phyloP scores from a whole-genome alignment of 2,888 invertebrate genomes.

The Luperina nickerlii region DNA sequence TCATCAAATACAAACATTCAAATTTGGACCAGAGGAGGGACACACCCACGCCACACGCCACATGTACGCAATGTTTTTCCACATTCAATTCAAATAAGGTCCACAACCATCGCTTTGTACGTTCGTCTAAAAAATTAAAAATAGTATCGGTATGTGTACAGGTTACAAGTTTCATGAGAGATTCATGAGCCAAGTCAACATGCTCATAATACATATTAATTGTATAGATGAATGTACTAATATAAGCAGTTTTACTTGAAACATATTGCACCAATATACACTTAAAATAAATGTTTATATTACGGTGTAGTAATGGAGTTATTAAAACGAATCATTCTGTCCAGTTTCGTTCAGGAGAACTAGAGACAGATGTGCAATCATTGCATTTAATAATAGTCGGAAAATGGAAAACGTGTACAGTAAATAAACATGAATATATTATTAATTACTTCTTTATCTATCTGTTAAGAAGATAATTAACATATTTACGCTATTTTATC shows the following conservation, averaged over 20 bases:
- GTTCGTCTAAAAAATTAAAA: conserved; percentile 52
- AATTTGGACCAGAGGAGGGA: conserved; percentile 73
- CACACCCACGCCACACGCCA: conserved; percentile 72
- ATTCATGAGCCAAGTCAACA: conserved; percentile 51
- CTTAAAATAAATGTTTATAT: conserved; percentile 21
- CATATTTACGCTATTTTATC: conserved; percentile 47
- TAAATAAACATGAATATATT: conserved; percentile 29
- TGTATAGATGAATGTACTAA: conserved; percentile 34
- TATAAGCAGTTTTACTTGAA: conserved; percentile 20
- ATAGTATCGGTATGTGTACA: conserved; percentile 49
- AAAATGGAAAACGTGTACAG: conserved; percentile 26
- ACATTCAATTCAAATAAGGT: conserved; percentile 82
- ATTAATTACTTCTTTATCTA: conserved; percentile 40
- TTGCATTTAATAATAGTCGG: conserved; percentile 16
- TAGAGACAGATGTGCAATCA: conserved; percentile 11
- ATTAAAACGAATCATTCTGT: conserved; percentile 29
- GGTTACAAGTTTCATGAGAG: conserved; percentile 44
- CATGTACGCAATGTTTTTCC: conserved; percentile 71
- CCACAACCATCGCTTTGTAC: conserved; percentile 57
- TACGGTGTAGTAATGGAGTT: conserved; percentile 9
- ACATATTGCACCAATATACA: conserved; percentile 29
- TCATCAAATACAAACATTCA: conserved; percentile 75
- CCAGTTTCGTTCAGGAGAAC: not conserved
- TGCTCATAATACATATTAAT: conserved; percentile 56
- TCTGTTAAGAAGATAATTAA: conserved; percentile 37